Conservation (phyloP, 2,113 vertebrate species). For the Hyperopisus bebe region DNA sequence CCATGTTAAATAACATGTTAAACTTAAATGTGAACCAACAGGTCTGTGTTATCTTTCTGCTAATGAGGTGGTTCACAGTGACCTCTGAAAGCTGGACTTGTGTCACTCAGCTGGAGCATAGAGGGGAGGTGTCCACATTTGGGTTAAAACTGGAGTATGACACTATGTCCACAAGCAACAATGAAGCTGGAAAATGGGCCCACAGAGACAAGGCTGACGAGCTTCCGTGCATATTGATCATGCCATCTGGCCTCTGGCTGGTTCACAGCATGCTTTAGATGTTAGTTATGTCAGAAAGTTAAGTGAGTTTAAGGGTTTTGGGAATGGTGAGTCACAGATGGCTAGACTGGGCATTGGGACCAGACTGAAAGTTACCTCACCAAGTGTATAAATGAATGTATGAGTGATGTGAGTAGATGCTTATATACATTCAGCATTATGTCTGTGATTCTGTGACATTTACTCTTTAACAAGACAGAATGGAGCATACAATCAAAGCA, state of each 20-base stretch:
- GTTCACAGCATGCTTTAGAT: neutral
- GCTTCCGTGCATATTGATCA: neutral
- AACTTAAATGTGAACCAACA: neutral
- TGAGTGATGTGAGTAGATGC: neutral
- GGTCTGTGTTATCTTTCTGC: neutral
- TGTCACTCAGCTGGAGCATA: neutral
- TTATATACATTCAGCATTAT: neutral
- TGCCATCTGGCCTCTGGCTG: neutral
- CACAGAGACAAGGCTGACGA: neutral
- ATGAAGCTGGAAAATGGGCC: neutral
- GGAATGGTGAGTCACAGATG: neutral
- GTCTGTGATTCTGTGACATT: neutral
- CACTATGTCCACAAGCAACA: neutral
- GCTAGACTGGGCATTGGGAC: neutral
- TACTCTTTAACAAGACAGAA: neutral
- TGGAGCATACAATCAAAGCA: neutral
- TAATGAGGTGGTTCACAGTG: neutral
- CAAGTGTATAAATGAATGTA: neutral
- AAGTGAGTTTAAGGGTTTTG: neutral
- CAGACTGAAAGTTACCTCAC: neutral
- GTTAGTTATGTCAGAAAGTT: conserved; percentile 6
- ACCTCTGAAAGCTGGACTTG: neutral
- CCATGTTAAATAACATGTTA: neutral
- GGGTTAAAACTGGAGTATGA: neutral
- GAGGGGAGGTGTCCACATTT: neutral